phyloP scores from a whole-genome alignment of 2,113 vertebrate species.

The Synchiropus splendidus region DNA sequence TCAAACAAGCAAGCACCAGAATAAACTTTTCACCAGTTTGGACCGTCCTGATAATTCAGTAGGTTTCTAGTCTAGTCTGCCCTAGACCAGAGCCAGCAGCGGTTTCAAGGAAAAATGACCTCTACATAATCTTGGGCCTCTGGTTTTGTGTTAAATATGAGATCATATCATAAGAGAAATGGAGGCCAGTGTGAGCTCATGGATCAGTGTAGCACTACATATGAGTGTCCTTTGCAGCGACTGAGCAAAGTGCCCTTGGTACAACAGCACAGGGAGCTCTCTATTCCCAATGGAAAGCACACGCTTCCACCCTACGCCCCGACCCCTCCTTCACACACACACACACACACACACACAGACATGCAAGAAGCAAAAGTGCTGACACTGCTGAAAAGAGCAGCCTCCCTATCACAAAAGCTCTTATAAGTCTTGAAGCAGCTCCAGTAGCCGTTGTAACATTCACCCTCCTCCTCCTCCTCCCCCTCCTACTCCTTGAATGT shows the following conservation, averaged over 20 bases:
- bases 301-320: conserved; percentile 12
- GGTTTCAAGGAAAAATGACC: no score
- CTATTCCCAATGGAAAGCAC: conserved; percentile 47
- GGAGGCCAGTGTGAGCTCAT: conserved; percentile 4
- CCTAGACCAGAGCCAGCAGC: no score
- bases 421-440: conserved; percentile 59
- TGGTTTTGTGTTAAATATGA: conserved; percentile 1
- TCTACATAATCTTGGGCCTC: no score
- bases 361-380: conserved; percentile 41
- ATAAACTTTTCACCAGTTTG: no score
- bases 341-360: conserved; percentile 17
- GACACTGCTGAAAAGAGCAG: conserved; percentile 48
- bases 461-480: conserved; percentile 12
- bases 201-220: neutral
- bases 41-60: no score
- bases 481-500: conserved; percentile 13
- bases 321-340: conserved; percentile 3
- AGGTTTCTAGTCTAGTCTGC: no score
- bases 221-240: conserved; percentile 36
- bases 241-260: conserved; percentile 51
- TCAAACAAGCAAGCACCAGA: no score
- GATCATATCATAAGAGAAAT: conserved; percentile 9
- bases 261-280: conserved; percentile 49
- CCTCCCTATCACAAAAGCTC: conserved; percentile 53
- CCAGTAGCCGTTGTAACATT: conserved; percentile 44